These are phyloP conservation scores for Eristalinus aeneus DNA, from an alignment of 2,888 invertebrate species.

Conservation along the genomic window DNA sequence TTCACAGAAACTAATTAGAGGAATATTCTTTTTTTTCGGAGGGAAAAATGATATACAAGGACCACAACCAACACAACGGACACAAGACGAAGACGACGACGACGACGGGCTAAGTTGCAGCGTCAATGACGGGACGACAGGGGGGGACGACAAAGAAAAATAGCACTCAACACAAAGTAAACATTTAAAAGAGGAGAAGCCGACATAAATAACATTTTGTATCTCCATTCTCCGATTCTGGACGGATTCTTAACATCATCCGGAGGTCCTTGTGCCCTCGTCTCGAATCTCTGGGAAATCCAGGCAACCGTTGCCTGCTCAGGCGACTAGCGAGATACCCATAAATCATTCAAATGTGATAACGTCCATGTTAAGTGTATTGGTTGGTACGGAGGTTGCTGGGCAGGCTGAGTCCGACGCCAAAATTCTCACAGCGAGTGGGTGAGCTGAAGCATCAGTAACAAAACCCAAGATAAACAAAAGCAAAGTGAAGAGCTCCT, in stretches of 20 bases:
- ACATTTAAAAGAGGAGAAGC: conserved; percentile 47
- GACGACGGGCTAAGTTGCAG: not conserved
- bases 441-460: not conserved
- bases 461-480: conserved; percentile 29
- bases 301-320: not conserved
- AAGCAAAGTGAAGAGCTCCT: conserved; percentile 17
- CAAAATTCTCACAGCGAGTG: conserved; percentile 27
- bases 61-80: conserved; percentile 5
- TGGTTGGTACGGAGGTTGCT: not conserved
- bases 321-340: conserved; percentile 25
- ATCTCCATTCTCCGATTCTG: conserved; percentile 19
- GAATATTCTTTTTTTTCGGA: conserved; percentile 32
- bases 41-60: conserved; percentile 20
- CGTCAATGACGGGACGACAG: not conserved
- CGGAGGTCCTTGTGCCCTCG: not conserved
- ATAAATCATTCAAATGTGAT: conserved; percentile 69
- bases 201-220: conserved; percentile 62
- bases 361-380: conserved; percentile 48
- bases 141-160: not conserved
- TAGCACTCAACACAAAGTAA: conserved; percentile 53
- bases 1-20: conserved; percentile 68
- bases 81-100: not conserved
- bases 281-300: not conserved
- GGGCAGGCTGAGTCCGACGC: not conserved
- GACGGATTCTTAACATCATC: not conserved